Evolutionary conservation across 2,888 invertebrate genomes (phyloP), one percentile per base, ranked within the genome.

Genomic region (Polydesmus complanatus): DNA sequence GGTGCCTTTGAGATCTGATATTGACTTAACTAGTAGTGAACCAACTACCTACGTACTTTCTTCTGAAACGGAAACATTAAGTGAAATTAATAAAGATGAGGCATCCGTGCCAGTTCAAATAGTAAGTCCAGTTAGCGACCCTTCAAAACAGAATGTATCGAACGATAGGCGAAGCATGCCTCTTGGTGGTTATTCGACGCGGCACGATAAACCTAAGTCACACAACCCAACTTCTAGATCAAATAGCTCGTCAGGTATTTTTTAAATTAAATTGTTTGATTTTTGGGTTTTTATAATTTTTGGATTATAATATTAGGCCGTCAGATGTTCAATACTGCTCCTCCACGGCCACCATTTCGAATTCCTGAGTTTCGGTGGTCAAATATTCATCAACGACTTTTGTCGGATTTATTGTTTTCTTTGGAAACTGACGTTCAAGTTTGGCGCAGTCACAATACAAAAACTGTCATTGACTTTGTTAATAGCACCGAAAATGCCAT

Each of bases 281-380:
- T 8, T 54, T 58, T 85, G 78, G 85, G 87, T 76, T 88, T 88
- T 70, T 87, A 88, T 88, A 77, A 79, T 79, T 70, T 58, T 54
- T 51, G 54, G 53, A 48, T 53, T 21, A 27, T 14, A 23, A n/a
- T 65, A 59, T 50, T 58, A 68, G 67, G 50, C 27, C 81, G 91
- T 60, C 90, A 92, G 59, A 91, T 93, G 87, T 93, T 93, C 75
- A 92, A 90, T 69, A 89, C 93, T 62, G 90, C 92, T 3, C 89
- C 92, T 48, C 88, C 92, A 60, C 81, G 91, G 68, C 94, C 93
- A 23, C 94, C 97, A 2, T 98, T 98, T 78, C 83, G 98, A 67
- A 98, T 99, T 73, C 98, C 98, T 25, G 98, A 98, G 78, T 99
- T 99, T 78, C 88, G 94, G 69, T 99, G 98, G 98, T 98, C 97